phyloP scores from a whole-genome alignment of 2,113 vertebrate genomes.

The Grammomys dolichurus region DNA sequence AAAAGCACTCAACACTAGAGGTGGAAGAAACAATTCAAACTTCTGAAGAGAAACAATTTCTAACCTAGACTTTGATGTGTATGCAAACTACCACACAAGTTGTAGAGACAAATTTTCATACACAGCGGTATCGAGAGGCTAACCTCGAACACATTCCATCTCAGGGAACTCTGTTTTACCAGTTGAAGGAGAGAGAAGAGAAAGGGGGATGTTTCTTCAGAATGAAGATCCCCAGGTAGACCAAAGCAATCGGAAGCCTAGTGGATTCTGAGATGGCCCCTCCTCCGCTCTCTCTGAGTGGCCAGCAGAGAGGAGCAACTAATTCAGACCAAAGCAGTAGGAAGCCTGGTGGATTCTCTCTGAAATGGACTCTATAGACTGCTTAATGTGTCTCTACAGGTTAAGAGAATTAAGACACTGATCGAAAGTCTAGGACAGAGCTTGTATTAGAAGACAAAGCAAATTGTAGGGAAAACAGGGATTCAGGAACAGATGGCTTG shows the following conservation, averaged over 20 bases:
- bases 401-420: neutral
- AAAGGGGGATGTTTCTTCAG: neutral
- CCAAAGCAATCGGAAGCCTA: neutral
- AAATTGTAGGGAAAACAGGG: neutral
- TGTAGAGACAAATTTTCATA: neutral
- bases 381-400: neutral
- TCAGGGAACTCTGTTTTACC: neutral
- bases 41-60: conserved; percentile 26
- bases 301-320: neutral
- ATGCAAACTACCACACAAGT: neutral
- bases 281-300: no score
- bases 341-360: neutral
- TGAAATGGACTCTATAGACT: neutral
- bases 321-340: neutral
- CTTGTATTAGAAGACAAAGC: neutral
- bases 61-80: conserved; percentile 29
- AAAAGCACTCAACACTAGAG: neutral
- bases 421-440: neutral
- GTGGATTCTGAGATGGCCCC: neutral
- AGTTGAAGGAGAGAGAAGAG: neutral
- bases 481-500: neutral
- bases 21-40: neutral
- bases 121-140: neutral
- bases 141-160: neutral
- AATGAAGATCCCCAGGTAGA: neutral